These are phyloP conservation scores for Rhinatrema bivittatum DNA, from an alignment of 2,797 vertebrate genomes.

Conservation along the genomic window DNA sequence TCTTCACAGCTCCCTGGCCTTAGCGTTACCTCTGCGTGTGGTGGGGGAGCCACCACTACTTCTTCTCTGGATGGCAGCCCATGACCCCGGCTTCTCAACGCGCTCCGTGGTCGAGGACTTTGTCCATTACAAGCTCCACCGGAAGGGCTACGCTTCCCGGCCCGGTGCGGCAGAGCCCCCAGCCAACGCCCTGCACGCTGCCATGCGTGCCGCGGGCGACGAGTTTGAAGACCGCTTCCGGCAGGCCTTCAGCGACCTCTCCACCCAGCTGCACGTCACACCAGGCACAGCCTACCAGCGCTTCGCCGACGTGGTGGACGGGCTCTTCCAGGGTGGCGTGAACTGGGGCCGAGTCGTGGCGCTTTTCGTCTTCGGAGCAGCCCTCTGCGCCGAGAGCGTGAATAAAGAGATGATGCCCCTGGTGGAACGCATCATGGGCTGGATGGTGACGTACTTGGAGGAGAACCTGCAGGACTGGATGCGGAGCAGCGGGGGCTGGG, in stretches of 20 bases:
- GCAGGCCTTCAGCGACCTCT: conserved; percentile 44
- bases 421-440: conserved; percentile 45
- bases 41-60: no score
- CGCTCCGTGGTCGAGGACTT: conserved; percentile 50
- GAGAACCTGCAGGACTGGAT: conserved; percentile 46
- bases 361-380: conserved; percentile 51
- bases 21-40: no score
- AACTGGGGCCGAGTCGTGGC: conserved; percentile 51
- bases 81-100: conserved; percentile 44
- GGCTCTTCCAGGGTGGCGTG: conserved; percentile 45
- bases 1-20: conserved; percentile 25
- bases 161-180: not conserved
- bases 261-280: conserved; percentile 44
- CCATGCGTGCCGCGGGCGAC: conserved; percentile 48
- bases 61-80: conserved; percentile 49
- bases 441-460: conserved; percentile 50
- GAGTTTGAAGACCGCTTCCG: conserved; percentile 47
- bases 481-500: conserved; percentile 50
- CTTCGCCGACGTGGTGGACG: conserved; percentile 47
- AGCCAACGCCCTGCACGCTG: conserved; percentile 36
- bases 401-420: conserved; percentile 50
- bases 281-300: conserved; percentile 44
- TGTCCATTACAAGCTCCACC: conserved; percentile 44
- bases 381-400: conserved; percentile 46
- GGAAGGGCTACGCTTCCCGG: conserved; percentile 3